Evolutionary conservation across 2,797 vertebrate genomes (phyloP).

Genomic region (Florisuga fusca): DNA sequence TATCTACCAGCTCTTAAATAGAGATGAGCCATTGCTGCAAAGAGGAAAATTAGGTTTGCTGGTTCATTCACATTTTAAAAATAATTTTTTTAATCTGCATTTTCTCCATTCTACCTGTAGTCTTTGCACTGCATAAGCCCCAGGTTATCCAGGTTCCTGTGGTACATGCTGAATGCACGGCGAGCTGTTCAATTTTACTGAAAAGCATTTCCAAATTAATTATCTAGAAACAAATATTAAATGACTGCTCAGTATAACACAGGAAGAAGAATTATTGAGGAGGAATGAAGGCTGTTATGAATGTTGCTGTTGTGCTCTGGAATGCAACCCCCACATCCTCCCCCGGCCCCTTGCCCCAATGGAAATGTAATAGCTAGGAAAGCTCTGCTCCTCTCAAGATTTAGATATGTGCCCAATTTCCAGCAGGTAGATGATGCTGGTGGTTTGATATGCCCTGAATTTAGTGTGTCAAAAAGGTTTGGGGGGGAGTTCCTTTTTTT

Average conservation of each 20-base stretch:
- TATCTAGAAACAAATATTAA: slow-evolving; percentile 53
- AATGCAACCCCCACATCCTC: background rate
- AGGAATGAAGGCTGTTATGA: background rate
- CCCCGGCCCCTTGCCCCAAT: rapidly evolving
- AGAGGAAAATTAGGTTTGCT: background rate
- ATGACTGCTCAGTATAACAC: background rate
- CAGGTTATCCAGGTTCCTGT: background rate
- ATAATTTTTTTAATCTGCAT: background rate
- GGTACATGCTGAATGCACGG: background rate
- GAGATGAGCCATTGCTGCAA: background rate
- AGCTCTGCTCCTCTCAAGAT: background rate
- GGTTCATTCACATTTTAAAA: background rate
- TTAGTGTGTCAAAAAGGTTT: background rate
- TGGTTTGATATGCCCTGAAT: background rate
- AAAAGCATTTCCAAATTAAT: slow-evolving; percentile 29
- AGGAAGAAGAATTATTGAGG: background rate
- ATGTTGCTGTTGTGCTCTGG: background rate
- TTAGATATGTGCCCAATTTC: background rate
- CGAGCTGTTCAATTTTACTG: background rate
- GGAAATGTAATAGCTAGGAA: background rate
- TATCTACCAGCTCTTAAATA: slow-evolving; percentile 11
- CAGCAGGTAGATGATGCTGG: background rate
- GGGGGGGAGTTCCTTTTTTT: no score
- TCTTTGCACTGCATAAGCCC: background rate
- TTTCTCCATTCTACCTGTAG: background rate